phyloP scores from a whole-genome alignment of 2,888 invertebrate genomes.

The Cosmorhoe ocellata region DNA sequence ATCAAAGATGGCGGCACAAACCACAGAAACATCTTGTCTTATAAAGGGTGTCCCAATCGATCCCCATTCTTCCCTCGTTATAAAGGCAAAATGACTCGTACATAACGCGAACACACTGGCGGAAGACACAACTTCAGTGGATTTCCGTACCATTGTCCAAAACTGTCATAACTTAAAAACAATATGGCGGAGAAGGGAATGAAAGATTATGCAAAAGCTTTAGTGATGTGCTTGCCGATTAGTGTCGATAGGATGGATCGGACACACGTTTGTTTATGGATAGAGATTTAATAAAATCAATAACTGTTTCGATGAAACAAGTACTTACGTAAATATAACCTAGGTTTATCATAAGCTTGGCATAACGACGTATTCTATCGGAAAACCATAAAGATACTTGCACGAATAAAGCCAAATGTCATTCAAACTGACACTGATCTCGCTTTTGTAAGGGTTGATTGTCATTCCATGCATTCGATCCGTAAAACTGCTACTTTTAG shows the following conservation, averaged over 20 bases:
- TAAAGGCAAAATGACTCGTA: slow-evolving; percentile 18
- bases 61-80: slow-evolving; percentile 1
- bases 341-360: no score
- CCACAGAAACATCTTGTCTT: not conserved
- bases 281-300: no score
- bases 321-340: no score
- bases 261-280: no score
- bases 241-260: not conserved
- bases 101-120: slow-evolving; percentile 22
- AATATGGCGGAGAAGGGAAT: slow-evolving; percentile 55
- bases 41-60: slow-evolving; percentile 9
- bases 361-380: no score
- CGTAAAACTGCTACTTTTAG: not conserved
- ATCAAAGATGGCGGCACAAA: no score
- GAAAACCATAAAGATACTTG: no score
- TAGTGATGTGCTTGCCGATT: slow-evolving; percentile 10
- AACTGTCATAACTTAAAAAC: slow-evolving; percentile 71
- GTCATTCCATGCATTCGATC: not conserved
- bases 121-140: slow-evolving; percentile 40
- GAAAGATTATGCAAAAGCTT: slow-evolving; percentile 46
- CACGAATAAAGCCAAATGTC: no score
- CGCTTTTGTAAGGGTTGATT: not conserved
- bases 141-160: slow-evolving; percentile 67
- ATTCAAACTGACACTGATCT: no score
- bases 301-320: no score